Base-by-base conservation (phyloP, 2,113 vertebrate species). In the Ancistrus triradiatus region DNA sequence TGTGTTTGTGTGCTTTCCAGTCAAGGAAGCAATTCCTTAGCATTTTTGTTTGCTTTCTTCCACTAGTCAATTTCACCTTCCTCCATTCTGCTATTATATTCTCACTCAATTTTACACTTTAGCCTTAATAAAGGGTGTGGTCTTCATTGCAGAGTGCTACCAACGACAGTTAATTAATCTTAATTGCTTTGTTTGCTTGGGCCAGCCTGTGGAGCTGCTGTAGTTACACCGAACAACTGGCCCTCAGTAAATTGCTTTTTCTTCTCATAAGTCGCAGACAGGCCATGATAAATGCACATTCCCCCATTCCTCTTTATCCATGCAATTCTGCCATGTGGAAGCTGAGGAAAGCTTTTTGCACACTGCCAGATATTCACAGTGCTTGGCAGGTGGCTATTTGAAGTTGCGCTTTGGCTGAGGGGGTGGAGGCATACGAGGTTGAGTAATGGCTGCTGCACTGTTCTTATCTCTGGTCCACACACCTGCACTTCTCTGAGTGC, bases 371-470 rank as follows among this genome's bases (percentile, higher is more conserved):
- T 43, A 31, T 57, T 19, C 48, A 46, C 40, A 19, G 59, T 24
- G 51, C 17, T 57, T 63, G 59, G 74, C 80, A 82, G 85, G 73
- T 84, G 75, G 60, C 58, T 87, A 82, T 89, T 93, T 74, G 51
- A 80, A 87, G 83, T 79, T 82, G 78, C 69, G 66, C 77, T 60
- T 19, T 33, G 40, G 44, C n/a, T n/a, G n/a, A n/a, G n/a, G n/a
- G n/a, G n/a, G n/a, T n/a, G n/a, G n/a, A n/a, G n/a, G n/a, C n/a
- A n/a, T n/a, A n/a, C n/a, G n/a, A n/a, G 71, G 76, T 83, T 86
- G 81, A 91, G 78, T 87, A 87, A 91, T 91, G 83, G 78, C 84
- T 82, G 76, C 68, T 66, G 86, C 77, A 81, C 74, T 75, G 77
- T 85, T 73, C 76, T 78, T 87, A 80, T 82, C 82, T 69, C 79